Percentiles rank a stretch among this genome's conserved stretches.
Conservation (phyloP, 2,113 vertebrate species). For the Crypturellus undulatus region DNA sequence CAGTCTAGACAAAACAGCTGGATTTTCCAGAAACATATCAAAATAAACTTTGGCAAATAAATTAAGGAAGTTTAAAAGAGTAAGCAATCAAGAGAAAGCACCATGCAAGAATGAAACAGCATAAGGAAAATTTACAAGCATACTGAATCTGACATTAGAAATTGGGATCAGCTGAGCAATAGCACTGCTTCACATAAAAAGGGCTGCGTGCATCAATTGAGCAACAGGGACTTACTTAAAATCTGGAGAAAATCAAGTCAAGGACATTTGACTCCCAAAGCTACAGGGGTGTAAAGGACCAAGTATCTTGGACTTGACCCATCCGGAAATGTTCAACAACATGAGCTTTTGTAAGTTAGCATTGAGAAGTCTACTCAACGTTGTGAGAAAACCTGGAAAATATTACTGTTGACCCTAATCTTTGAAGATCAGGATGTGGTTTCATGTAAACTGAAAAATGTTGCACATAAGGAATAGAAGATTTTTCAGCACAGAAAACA, state of each 20-base stretch:
- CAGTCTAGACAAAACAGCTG: background rate
- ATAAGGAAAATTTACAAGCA: background rate
- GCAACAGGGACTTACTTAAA: background rate
- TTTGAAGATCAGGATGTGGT: background rate
- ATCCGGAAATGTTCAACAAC: background rate
- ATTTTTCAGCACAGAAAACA: background rate
- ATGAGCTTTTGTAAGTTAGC: background rate
- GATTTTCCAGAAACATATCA: background rate
- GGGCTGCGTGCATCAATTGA: accelerated
- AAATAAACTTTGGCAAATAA: background rate
- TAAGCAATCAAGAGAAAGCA: background rate
- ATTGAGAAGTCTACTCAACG: background rate
- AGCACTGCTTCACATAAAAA: background rate
- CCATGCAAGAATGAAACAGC: background rate
- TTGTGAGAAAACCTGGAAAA: background rate
- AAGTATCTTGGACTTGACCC: background rate
- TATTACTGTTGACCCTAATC: background rate
- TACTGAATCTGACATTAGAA: background rate
- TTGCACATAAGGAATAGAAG: accelerated
- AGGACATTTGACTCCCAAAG: background rate
- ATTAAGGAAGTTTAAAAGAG: background rate
- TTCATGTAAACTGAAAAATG: background rate
- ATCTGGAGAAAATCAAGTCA: background rate
- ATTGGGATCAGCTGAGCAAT: background rate
- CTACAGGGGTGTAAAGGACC: background rate